Evolutionary conservation across 2,113 vertebrate species (phyloP).

Genomic region (Chloropsis hardwickii): DNA sequence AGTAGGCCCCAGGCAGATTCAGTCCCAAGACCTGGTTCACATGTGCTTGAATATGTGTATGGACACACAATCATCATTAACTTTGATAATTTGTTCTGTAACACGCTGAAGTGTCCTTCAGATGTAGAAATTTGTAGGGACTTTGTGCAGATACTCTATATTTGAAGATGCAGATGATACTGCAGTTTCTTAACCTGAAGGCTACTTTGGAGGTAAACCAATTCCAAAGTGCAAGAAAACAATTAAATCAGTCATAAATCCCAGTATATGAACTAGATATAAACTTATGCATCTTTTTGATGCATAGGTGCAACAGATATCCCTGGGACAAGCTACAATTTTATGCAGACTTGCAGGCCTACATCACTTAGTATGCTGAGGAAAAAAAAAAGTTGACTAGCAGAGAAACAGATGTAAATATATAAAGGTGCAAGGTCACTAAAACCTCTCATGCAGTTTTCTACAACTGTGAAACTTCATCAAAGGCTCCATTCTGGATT

Average conservation of each 20-base stretch:
- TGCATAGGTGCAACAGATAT: neutral
- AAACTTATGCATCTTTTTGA: neutral
- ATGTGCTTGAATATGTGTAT: neutral
- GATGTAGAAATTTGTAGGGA: neutral
- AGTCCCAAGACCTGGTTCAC: neutral
- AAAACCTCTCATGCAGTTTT: neutral
- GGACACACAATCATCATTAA: neutral
- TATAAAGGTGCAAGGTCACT: neutral
- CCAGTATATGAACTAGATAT: neutral
- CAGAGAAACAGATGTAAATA: neutral
- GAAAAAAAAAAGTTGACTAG: neutral
- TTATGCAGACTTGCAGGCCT: neutral
- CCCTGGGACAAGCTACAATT: neutral
- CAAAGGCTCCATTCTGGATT: neutral
- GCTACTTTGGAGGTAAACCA: neutral
- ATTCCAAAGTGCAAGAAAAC: neutral
- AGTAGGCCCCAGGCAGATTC: neutral
- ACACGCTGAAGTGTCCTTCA: neutral
- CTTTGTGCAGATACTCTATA: neutral
- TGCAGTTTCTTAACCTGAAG: neutral
- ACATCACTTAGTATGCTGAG: neutral
- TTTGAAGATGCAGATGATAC: slow-evolving; percentile 7
- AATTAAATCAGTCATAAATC: neutral
- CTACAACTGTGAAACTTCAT: neutral
- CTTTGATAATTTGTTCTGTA: neutral